Conservation (phyloP, 2,113 vertebrate species). For the Erythrocebus patas region DNA sequence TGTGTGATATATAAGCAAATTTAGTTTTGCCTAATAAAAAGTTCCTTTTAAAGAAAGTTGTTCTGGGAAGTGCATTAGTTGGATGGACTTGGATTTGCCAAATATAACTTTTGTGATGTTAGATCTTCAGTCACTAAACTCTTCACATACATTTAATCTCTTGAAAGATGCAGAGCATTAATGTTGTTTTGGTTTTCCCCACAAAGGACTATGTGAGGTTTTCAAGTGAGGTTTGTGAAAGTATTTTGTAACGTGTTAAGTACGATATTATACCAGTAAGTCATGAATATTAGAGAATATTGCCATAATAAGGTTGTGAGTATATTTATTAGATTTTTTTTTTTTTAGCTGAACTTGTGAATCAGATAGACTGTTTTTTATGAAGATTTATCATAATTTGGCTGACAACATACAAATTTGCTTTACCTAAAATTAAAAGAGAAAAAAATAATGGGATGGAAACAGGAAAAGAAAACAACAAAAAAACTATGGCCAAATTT, state of each 20-base stretch:
- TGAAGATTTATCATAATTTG: neutral
- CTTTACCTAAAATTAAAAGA: neutral
- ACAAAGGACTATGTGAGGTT: neutral
- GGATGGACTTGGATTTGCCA: neutral
- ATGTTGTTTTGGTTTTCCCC: constrained; percentile 5
- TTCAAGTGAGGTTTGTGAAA: neutral
- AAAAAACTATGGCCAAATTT: neutral
- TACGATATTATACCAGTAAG: neutral
- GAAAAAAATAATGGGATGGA: neutral
- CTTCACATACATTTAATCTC: neutral
- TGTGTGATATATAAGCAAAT: neutral
- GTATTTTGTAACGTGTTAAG: neutral
- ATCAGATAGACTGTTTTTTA: neutral
- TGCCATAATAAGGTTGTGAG: neutral
- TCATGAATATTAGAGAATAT: constrained; percentile 10
- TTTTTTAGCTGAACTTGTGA: neutral
- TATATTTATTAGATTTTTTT: neutral
- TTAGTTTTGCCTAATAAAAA: neutral
- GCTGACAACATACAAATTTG: neutral
- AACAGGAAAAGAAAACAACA: neutral
- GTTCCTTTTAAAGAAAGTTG: neutral
- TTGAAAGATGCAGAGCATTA: neutral
- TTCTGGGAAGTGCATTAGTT: neutral
- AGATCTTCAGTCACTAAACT: neutral
- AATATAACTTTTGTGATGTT: neutral